These are phyloP conservation scores for Gallirallus australis DNA, from an alignment of 2,797 vertebrate genomes.

Conservation along the genomic window DNA sequence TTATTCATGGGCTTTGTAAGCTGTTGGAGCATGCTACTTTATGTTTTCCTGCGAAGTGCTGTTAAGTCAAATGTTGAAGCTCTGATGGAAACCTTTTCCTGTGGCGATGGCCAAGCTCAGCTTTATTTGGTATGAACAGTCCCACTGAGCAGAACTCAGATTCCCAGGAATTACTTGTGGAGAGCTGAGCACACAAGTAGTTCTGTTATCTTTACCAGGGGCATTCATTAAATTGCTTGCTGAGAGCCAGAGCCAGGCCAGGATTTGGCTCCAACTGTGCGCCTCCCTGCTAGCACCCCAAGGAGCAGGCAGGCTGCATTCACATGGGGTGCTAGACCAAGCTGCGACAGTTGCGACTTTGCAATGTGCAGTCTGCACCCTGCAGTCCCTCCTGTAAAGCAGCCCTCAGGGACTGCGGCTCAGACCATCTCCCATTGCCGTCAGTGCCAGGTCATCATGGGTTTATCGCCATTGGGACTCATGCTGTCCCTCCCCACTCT, in stretches of 20 bases:
- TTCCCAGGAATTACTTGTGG: background rate
- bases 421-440: accelerated
- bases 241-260: background rate
- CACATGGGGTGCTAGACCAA: background rate
- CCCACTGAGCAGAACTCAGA: background rate
- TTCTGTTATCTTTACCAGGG: background rate
- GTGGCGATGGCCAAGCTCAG: background rate
- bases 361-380: accelerated
- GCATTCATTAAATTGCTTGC: background rate
- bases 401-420: accelerated
- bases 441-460: accelerated
- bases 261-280: background rate
- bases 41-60: background rate
- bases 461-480: accelerated
- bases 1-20: background rate
- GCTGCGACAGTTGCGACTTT: background rate
- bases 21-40: background rate
- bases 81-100: background rate
- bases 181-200: background rate
- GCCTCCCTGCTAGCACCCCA: background rate
- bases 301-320: background rate
- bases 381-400: accelerated
- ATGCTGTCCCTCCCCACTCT: background rate
- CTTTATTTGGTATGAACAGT: background rate
- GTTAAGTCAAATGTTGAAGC: background rate